Evolutionary conservation across 2,797 vertebrate genomes (phyloP).

Genomic region (Epinephelus awoara): DNA sequence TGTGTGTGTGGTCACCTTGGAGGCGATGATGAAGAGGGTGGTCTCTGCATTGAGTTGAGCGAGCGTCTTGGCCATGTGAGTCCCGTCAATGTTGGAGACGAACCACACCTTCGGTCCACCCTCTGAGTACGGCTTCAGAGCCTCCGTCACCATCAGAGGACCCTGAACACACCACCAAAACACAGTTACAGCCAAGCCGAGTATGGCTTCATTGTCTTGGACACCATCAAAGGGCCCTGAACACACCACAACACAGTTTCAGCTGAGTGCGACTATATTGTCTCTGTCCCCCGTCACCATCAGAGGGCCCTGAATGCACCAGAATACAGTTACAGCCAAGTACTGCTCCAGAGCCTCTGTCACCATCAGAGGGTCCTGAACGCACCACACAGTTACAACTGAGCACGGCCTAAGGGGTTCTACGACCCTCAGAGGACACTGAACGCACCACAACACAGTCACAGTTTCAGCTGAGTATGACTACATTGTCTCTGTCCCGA

Average conservation of each 20-base stretch:
- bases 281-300: constrained; percentile 85
- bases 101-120: constrained; percentile 96
- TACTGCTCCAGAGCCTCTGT: no score
- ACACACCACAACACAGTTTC: constrained; percentile 57
- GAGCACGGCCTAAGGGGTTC: no score
- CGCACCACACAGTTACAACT: neutral
- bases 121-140: constrained; percentile 93
- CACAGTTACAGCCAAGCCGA: neutral
- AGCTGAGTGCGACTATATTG: no score
- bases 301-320: constrained; percentile 87
- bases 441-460: constrained; percentile 72
- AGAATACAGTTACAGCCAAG: no score
- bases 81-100: constrained; percentile 98
- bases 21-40: constrained; percentile 95
- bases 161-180: constrained; percentile 77
- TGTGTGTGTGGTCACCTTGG: constrained; percentile 87
- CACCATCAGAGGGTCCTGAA: neutral
- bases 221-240: constrained; percentile 92
- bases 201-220: no score
- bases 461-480: constrained; percentile 68
- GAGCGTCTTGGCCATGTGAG: constrained; percentile 95
- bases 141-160: constrained; percentile 97
- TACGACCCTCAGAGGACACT: constrained; percentile 92
- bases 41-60: constrained; percentile 90
- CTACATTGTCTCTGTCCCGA: no score